Percentiles rank a stretch among this genome's conserved stretches.
These are phyloP conservation scores for Bolinopsis microptera DNA, from an alignment of 37 sponge, comb jelly and placozoan genomes.

Conservation along the genomic window DNA sequence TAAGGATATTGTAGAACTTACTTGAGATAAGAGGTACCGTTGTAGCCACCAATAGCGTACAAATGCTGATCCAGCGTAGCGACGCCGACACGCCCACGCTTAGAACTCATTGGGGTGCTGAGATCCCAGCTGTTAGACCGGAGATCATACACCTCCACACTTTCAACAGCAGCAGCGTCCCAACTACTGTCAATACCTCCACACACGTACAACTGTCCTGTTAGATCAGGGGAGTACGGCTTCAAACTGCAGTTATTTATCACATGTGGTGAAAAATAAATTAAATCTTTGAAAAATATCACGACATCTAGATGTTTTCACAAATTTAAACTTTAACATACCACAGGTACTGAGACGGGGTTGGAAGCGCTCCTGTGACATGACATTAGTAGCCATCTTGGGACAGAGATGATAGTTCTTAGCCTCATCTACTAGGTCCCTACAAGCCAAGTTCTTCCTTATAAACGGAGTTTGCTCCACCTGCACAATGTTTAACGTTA, in stretches of 20 bases:
- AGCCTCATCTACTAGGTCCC: slow-evolving; percentile 61
- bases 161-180: slow-evolving; percentile 63
- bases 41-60: slow-evolving; percentile 63
- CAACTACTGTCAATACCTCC: slow-evolving; percentile 66
- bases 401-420: slow-evolving; percentile 60
- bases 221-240: neutral
- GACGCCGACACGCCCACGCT: slow-evolving; percentile 46
- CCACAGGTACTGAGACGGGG: slow-evolving; percentile 63
- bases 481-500: neutral
- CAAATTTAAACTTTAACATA: no score
- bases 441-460: slow-evolving; percentile 14
- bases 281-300: no score
- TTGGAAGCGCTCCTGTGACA: slow-evolving; percentile 60
- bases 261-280: no score
- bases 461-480: slow-evolving; percentile 53
- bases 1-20: no score
- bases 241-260: no score
- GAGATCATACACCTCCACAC: slow-evolving; percentile 62
- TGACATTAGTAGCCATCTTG: slow-evolving; percentile 36
- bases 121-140: slow-evolving; percentile 24
- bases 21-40: slow-evolving; percentile 58
- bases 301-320: no score
- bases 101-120: slow-evolving; percentile 52
- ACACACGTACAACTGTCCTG: slow-evolving; percentile 66
- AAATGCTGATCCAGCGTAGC: slow-evolving; percentile 50